Evolutionary conservation across 2,113 vertebrate genomes (phyloP).

Genomic region (Sander vitreus): DNA sequence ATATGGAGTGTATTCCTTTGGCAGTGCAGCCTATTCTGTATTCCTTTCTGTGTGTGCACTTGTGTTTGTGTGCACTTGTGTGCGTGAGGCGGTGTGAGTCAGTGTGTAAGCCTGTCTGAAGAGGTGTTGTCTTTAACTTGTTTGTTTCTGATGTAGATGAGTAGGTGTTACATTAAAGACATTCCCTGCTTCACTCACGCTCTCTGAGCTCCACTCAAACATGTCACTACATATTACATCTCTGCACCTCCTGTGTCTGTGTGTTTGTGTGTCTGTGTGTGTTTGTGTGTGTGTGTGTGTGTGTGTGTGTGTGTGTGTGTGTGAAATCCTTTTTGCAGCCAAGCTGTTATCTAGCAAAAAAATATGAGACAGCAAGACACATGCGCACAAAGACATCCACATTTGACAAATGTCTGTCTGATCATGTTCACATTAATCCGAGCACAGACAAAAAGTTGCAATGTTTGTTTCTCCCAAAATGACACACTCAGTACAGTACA

Average conservation of each 20-base stretch:
- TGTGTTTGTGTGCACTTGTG: not conserved
- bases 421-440: slow-evolving; percentile 35
- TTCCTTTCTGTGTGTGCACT: not conserved
- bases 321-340: slow-evolving; percentile 29
- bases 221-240: slow-evolving; percentile 71
- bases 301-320: not conserved
- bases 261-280: slow-evolving; percentile 5
- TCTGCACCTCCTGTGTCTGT: slow-evolving; percentile 22
- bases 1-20: slow-evolving; percentile 23
- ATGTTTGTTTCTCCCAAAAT: slow-evolving; percentile 8
- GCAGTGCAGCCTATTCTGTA: not conserved
- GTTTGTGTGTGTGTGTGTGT: not conserved
- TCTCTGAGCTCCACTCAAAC: slow-evolving; percentile 69
- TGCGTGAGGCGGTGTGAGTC: slow-evolving; percentile 22
- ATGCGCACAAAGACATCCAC: slow-evolving; percentile 3
- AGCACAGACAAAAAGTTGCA: slow-evolving; percentile 12
- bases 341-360: slow-evolving; percentile 36
- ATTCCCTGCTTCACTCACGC: slow-evolving; percentile 64
- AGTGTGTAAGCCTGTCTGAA: slow-evolving; percentile 31
- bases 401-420: slow-evolving; percentile 35
- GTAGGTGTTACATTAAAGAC: slow-evolving; percentile 76
- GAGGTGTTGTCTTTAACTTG: slow-evolving; percentile 59
- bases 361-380: slow-evolving; percentile 26
- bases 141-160: slow-evolving; percentile 69
- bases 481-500: not conserved